phyloP scores from a whole-genome alignment of 2,113 vertebrate species.

The Gopherus flavomarginatus region DNA sequence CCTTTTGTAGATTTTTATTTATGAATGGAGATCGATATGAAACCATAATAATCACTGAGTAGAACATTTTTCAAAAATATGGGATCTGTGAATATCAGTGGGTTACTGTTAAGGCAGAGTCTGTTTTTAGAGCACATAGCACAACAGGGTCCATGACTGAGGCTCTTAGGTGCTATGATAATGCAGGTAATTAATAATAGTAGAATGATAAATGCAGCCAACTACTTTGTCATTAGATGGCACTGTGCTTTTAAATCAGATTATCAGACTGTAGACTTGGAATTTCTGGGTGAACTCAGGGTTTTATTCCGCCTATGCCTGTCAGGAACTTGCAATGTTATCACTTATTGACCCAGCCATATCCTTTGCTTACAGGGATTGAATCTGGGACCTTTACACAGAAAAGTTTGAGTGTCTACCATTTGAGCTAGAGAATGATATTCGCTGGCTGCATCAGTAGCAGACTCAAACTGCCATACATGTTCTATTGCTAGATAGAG shows the following conservation, averaged over 20 bases:
- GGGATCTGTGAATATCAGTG: neutral
- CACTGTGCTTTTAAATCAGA: neutral
- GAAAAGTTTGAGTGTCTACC: neutral
- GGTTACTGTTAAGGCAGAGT: neutral
- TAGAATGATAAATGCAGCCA: neutral
- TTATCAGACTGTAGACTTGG: neutral
- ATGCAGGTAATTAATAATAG: neutral
- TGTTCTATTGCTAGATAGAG: neutral
- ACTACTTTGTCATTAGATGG: neutral
- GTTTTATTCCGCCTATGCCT: neutral
- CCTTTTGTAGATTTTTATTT: neutral
- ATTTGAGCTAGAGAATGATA: neutral
- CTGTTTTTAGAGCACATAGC: neutral
- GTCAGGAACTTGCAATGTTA: neutral
- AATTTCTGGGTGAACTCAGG: neutral
- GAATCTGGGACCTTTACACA: neutral
- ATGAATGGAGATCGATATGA: conserved; percentile 20
- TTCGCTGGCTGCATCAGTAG: no score
- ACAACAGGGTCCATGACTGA: neutral
- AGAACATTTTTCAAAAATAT: neutral
- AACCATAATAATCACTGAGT: neutral
- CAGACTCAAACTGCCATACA: neutral
- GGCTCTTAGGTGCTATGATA: neutral
- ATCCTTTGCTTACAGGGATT: neutral
- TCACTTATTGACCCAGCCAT: neutral